A percentile compares a stretch with the other conserved stretches of the same genome.
Evolutionary conservation across 2,888 invertebrate genomes (phyloP).

Genomic region (Scaptomyza reducta): DNA sequence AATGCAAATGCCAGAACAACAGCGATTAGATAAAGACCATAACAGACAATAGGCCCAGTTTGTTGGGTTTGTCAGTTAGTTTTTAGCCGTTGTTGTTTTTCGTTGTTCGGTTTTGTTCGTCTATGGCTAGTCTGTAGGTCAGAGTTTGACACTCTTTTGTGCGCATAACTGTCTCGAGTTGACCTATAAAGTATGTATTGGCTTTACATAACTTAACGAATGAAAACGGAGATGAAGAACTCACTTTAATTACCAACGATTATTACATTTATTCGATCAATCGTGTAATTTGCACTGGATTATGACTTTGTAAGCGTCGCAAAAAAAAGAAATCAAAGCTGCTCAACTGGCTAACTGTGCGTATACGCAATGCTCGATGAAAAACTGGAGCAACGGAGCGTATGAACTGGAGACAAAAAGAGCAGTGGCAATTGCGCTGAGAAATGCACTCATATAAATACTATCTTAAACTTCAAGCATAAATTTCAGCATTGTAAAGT

Average conservation of each 20-base stretch:
- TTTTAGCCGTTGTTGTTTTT: not conserved
- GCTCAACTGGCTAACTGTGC: conserved; percentile 49
- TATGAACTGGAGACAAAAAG: not conserved
- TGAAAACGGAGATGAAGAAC: conserved; percentile 12
- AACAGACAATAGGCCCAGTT: conserved; percentile 54
- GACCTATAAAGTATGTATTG: conserved; percentile 39
- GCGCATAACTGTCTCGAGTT: conserved; percentile 32
- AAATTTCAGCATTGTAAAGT: not conserved
- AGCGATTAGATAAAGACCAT: conserved; percentile 32
- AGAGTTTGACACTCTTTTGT: conserved; percentile 66
- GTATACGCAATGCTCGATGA: conserved; percentile 45
- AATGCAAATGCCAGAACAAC: conserved; percentile 68
- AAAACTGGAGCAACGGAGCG: conserved; percentile 28
- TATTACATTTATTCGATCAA: not conserved
- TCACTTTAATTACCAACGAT: conserved; percentile 17
- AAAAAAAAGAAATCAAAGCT: conserved; percentile 9
- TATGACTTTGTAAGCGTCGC: conserved; percentile 4
- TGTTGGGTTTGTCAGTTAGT: conserved; percentile 15
- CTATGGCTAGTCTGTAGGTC: conserved; percentile 56
- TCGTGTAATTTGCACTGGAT: conserved; percentile 23
- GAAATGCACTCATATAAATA: not conserved
- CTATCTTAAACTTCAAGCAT: not conserved
- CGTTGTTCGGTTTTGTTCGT: no score
- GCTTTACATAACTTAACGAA: conserved; percentile 48
- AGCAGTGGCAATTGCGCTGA: not conserved